Percentiles rank a stretch among this genome's conserved stretches.
These are phyloP conservation scores for Heteractis magnifica DNA, from an alignment of 92 coral and sea anemone species.

Conservation along the genomic window DNA sequence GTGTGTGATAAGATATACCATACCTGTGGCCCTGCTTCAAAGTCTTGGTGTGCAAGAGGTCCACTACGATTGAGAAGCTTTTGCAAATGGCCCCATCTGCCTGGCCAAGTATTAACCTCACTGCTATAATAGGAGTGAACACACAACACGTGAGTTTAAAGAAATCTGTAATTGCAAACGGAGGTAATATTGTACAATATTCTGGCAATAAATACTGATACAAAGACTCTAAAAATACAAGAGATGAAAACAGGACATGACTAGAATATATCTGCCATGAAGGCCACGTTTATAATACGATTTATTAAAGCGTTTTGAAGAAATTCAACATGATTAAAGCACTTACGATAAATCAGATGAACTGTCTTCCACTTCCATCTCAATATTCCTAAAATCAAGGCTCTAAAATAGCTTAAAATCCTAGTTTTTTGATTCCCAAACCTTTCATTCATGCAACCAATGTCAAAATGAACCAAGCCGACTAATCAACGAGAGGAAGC, in stretches of 20 bases:
- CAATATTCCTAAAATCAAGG: background rate
- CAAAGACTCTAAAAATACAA: background rate
- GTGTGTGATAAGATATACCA: background rate
- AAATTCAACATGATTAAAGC: background rate
- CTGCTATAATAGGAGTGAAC: slow-evolving; percentile 20
- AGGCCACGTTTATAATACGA: background rate
- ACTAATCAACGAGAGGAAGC: background rate
- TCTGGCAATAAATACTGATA: background rate
- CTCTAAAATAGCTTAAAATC: background rate
- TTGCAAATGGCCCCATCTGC: slow-evolving; percentile 90
- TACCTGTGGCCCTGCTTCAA: slow-evolving; percentile 98
- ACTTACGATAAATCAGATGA: slow-evolving; percentile 29
- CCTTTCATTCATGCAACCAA: background rate
- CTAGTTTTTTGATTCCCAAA: background rate
- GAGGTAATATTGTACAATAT: background rate
- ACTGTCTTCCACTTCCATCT: slow-evolving; percentile 38
- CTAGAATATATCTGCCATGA: too few relatives aligned
- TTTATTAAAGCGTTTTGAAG: background rate
- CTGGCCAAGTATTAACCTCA: slow-evolving; percentile 60
- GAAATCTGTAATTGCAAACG: background rate
- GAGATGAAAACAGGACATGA: background rate
- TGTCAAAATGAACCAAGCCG: background rate
- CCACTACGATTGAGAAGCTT: slow-evolving; percentile 81
- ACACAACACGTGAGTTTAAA: background rate
- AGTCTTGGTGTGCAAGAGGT: slow-evolving; percentile 94